Evolutionary conservation across 2,113 vertebrate genomes (phyloP), one percentile per base, ranked within the genome.

Genomic region (Myxocyprinus asiaticus): DNA sequence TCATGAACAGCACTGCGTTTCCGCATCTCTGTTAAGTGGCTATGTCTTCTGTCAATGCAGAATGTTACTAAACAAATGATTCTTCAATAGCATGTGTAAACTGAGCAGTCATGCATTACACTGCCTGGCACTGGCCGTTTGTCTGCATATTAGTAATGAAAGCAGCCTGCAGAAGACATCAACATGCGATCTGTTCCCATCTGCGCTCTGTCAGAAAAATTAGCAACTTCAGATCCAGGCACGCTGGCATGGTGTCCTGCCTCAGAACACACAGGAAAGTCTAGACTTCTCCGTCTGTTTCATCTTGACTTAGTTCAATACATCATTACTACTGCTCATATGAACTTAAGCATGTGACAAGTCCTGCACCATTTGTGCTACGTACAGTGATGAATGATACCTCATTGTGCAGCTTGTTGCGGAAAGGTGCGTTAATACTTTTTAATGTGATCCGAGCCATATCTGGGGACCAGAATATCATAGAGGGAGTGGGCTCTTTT

Each of bases 151-250:
- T 62, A 45, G 65, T 71, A 74, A 85, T 73, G 61, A 84, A 88
- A 87, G 58, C 42, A 55, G 83, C 85, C 91, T 91, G 90, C 85
- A 87, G 76, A 88, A 89, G 73, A 85, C 87, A 88, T 92, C 90
- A 89, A 67, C 74, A 67, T 48, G 44, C 65, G 83, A 77, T 87
- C 70, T 81, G 67, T 66, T 71, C 4, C 0, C 74, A 43, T 67
- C 78, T 72, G 79, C 61, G 63, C 68, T 86, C 68, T 85, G 82
- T 77, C 9, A 65, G 81, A 86, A 85, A 87, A 89, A 81, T 88
- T 87, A 87, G 80, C 22, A 33, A 33, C 22, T 33, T 1, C 22
- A 33, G 22, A 33, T 33, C 22, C 22, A 33, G 22, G 22, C 22
- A 33, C 22, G 1, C 22, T 33, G 22, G 22, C 22, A 33, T 33